Base-by-base conservation (phyloP, 2,888 invertebrate genomes). In the Plusia festucae region DNA sequence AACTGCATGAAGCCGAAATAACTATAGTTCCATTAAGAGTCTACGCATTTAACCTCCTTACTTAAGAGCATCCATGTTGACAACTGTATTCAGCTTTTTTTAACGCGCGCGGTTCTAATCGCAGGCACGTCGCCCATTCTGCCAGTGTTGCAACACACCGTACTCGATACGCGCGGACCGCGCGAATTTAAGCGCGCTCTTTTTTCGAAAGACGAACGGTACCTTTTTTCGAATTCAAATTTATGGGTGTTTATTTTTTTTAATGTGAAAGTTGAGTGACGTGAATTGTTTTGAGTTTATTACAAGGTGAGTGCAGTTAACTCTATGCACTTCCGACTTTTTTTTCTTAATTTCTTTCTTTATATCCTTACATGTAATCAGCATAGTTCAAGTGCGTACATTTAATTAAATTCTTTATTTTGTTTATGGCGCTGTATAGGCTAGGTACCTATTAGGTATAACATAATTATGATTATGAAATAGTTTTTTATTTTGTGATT, bases 141-240 rank as follows among this genome's bases (percentile, higher is more conserved):
- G 76, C 67, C 80, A 76, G 83, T 82, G 76, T 78, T 80, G 73
- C 74, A 77, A 77, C 68, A 76, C 75, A 65, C 74, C 70, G 68
- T 70, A 60, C 64, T 56, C 76, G 70, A 65, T 65, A 77, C 76
- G 76, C 76, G 79, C 66, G 46, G 70, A 60, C 59, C 65, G 72
- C 70, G 76, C 70, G 54, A 69, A 70, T 68, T 66, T 65, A 58
- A 53, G 54, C 60, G 70, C 70, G 63, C 53, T 58, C 53, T 60
- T 63, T 66, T 71, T 62, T 51, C n/a, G 40, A 64, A 60, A 18
- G 15, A 9, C 54, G 59, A 61, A 15, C 32, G 52, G 27, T 51
- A 20, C 58, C n/a, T 49, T 16, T 63, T 49, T 15, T 11, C 22
- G 3, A 30, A 44, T 56, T 64, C 16, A 32, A 11, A 9, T 58